Base-by-base conservation (phyloP, 2,888 invertebrate species). In the Agriopis aurantiaria region DNA sequence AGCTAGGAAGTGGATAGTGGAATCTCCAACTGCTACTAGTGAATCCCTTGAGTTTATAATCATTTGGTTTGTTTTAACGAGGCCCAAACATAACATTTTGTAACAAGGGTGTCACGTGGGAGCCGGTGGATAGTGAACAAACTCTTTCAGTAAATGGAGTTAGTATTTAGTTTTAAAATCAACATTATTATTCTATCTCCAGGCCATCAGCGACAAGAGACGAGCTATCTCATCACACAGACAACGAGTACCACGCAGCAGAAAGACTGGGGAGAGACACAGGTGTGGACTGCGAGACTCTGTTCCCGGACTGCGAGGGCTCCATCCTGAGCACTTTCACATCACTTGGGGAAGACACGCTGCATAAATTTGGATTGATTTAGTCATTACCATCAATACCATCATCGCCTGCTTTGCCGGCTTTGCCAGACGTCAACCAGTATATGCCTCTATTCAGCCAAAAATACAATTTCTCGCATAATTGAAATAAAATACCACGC, bases 141-240 rank as follows among this genome's bases (percentile, higher is more conserved):
- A 2, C 17, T 23, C 17, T 23, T 23, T 23, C 17, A 23, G 17
- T 23, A 23, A 23, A 23, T 23, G 17, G 17, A 23, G 17, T 23
- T 23, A 23, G 17, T 23, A 23, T 0, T 23, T 23, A 23, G 17
- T 23, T 23, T 23, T 23, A 1, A 1, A 23, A 23, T 2, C 17
- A 23, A 23, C 0, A 23, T 23, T 23, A 23, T 23, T 23, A 23
- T 23, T 3, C 43, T 41, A n/a, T 61, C 43, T 77, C 58, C 87
- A 97, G 97, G 23, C 97, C 97, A 33, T 97, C 97, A 14, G 94
- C 96, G 45, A 97, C 97, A 0, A 91, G 88, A 40, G 97, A 97
- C 80, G 80, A 88, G 0, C 82, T 96, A 23, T 95, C 96, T 5
- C 95, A 96, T 71, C 95, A 96, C 83, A 93, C 95, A 0, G 96